phyloP scores from a whole-genome alignment of 37 sponge, comb jelly and placozoan species.

The Hormiphora californensis region DNA sequence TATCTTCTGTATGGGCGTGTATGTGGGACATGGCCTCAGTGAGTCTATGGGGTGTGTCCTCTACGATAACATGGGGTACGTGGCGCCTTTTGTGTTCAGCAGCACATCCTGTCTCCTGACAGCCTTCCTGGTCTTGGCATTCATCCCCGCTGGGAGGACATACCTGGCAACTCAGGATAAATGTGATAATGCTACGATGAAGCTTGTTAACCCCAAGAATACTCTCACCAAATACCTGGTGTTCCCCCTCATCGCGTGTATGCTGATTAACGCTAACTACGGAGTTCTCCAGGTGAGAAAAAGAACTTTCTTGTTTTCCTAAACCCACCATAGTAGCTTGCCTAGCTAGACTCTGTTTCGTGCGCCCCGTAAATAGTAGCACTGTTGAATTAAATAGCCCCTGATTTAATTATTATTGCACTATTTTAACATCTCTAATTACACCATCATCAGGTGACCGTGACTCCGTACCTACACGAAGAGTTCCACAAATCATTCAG shows the following conservation, averaged over 20 bases:
- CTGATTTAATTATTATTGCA: not conserved
- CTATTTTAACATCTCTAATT: not conserved
- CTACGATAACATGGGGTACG: constrained; percentile 14
- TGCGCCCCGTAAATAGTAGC: no score
- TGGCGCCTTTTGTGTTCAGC: not conserved
- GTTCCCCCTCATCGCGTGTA: not conserved
- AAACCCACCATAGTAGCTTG: not conserved
- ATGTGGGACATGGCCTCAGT: not conserved
- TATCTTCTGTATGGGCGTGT: not conserved
- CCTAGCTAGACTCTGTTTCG: not conserved
- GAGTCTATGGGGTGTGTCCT: not conserved
- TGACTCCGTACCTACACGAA: constrained; percentile 9
- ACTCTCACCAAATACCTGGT: not conserved
- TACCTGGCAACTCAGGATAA: not conserved
- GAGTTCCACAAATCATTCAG: constrained; percentile 36
- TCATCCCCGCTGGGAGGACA: not conserved
- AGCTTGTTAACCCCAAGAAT: not conserved
- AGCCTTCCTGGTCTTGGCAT: not conserved
- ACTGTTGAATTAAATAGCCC: not conserved
- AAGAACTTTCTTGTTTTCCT: not conserved
- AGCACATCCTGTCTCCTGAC: not conserved
- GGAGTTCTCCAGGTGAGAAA: constrained; percentile 30
- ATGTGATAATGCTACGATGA: not conserved
- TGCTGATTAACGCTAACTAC: constrained; percentile 9
- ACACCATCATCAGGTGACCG: not conserved